Evolutionary conservation across 2,113 vertebrate genomes (phyloP).

Genomic region (Microcebus tavaratra): DNA sequence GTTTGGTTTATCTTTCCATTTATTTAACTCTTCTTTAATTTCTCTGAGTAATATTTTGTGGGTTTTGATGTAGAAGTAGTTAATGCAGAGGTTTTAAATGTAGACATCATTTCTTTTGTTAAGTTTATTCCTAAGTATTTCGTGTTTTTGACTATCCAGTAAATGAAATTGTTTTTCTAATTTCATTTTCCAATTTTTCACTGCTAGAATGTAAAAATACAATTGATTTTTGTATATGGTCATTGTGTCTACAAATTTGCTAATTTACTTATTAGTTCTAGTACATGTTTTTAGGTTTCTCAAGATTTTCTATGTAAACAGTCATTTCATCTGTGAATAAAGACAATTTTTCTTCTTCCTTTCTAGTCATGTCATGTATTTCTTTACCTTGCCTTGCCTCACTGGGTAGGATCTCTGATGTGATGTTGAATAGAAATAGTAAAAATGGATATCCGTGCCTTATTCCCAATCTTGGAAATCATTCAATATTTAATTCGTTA

Average conservation of each 20-base stretch:
- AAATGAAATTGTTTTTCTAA: constrained; percentile 47
- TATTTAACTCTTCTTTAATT: neutral
- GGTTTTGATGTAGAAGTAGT: constrained; percentile 3
- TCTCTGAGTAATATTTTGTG: constrained; percentile 16
- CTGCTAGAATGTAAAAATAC: constrained; percentile 37
- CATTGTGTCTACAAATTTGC: neutral
- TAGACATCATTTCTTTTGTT: neutral
- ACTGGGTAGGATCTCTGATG: neutral
- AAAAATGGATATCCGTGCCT: neutral
- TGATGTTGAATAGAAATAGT: neutral
- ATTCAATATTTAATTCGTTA: neutral
- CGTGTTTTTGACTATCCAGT: constrained; percentile 43
- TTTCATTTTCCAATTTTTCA: constrained; percentile 44
- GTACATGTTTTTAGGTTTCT: neutral
- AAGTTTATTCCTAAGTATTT: constrained; percentile 44
- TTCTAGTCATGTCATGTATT: neutral
- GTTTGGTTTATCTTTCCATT: neutral
- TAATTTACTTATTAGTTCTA: constrained; percentile 26
- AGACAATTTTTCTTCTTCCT: constrained; percentile 4
- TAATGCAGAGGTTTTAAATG: neutral
- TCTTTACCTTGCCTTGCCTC: neutral
- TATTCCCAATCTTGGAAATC: neutral
- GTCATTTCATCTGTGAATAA: neutral
- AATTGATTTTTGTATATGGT: constrained; percentile 37
- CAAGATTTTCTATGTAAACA: constrained; percentile 29